A percentile compares a stretch with the other conserved stretches of the same genome.
Evolutionary conservation across 2,888 invertebrate species (phyloP).

Genomic region (Cataglyphis altisquamis): DNA sequence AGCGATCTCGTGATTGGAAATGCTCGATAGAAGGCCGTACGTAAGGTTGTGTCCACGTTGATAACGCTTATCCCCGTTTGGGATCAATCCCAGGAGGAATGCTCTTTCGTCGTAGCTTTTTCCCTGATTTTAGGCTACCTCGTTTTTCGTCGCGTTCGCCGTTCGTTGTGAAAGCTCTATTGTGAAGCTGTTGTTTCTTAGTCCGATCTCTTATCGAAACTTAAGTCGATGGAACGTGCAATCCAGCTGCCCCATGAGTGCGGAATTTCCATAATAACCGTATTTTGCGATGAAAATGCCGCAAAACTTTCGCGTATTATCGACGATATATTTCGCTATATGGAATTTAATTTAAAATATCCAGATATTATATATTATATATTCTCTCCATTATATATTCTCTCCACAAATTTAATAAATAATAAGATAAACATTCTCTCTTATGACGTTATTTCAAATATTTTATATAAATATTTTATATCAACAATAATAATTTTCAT

Average conservation of each 20-base stretch:
- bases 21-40: conserved; percentile 69
- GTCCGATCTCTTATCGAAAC: conserved; percentile 20
- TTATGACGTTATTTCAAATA: background rate
- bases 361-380: background rate
- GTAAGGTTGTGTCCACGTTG: conserved; percentile 71
- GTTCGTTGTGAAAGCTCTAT: conserved; percentile 3
- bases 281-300: conserved; percentile 26
- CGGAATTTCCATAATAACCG: conserved; percentile 68
- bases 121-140: conserved; percentile 66
- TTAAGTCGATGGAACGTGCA: conserved; percentile 23
- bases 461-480: conserved; percentile 17
- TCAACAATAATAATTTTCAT: background rate
- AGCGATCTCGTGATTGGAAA: conserved; percentile 85
- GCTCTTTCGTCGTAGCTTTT: conserved; percentile 69
- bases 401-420: conserved; percentile 2
- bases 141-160: background rate
- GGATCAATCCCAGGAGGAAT: conserved; percentile 72
- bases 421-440: background rate
- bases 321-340: conserved; percentile 59
- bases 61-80: conserved; percentile 75
- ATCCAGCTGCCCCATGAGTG: background rate
- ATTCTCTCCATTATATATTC: background rate
- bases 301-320: conserved; percentile 54
- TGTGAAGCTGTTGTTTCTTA: conserved; percentile 38
- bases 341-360: conserved; percentile 75